phyloP scores from a whole-genome alignment of 1,140 invertebrate genomes.

The Globodera ellingtonae region DNA sequence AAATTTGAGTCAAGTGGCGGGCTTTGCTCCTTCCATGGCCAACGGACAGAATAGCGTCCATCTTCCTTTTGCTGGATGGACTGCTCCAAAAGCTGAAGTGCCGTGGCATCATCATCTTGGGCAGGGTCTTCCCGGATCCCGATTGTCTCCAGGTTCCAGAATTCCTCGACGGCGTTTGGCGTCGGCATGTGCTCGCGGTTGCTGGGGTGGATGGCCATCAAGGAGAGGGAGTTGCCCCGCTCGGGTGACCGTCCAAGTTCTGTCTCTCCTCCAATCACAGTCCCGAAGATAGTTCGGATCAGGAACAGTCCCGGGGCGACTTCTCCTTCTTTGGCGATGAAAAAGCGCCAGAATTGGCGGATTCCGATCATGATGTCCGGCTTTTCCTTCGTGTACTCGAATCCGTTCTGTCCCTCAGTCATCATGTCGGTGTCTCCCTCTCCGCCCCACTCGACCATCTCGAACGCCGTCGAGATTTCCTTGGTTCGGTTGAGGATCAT shows the following conservation, averaged over 20 bases:
- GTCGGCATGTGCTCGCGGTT: not conserved
- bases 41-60: constrained; percentile 24
- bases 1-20: constrained; percentile 23
- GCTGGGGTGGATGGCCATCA: not conserved
- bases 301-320: not conserved
- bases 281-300: constrained; percentile 28
- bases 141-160: constrained; percentile 33
- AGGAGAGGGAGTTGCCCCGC: not conserved
- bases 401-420: not conserved
- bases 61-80: constrained; percentile 17
- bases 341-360: constrained; percentile 30
- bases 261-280: constrained; percentile 6
- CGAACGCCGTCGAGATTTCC: constrained; percentile 6
- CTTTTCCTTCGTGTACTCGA: not conserved
- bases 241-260: constrained; percentile 2
- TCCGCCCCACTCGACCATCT: not conserved
- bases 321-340: constrained; percentile 3
- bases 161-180: constrained; percentile 4
- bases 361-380: constrained; percentile 36
- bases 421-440: not conserved
- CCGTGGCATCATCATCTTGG: constrained; percentile 31
- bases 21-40: constrained; percentile 16
- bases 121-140: constrained; percentile 38
- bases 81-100: constrained; percentile 26
- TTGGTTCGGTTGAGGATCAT: not conserved